A percentile compares a stretch with the other conserved stretches of the same genome.
Conservation (phyloP, 2,888 invertebrate genomes). For the Julus scandinavius region DNA sequence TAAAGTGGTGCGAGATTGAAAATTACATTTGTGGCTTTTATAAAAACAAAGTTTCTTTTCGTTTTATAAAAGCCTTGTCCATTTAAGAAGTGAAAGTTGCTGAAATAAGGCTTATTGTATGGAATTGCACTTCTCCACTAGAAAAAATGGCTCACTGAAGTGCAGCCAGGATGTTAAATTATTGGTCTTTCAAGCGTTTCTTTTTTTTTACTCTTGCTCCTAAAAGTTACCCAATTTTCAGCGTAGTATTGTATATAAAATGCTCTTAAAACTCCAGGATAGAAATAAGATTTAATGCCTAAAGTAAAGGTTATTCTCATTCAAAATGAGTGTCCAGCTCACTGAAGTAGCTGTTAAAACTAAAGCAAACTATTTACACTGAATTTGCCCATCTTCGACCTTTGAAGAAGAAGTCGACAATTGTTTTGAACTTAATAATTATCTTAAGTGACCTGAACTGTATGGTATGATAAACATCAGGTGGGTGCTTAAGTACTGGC, state of each 20-base stretch:
- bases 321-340: background rate
- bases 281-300: slow-evolving; percentile 14
- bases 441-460: background rate
- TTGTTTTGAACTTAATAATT: background rate
- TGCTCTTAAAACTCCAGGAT: background rate
- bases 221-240: slow-evolving; percentile 15
- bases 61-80: slow-evolving; percentile 16
- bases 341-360: background rate
- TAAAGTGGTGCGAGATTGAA: background rate
- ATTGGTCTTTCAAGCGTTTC: background rate
- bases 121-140: background rate
- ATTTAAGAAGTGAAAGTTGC: slow-evolving; percentile 28
- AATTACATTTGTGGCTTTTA: slow-evolving; percentile 22
- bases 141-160: background rate
- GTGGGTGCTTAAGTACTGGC: background rate
- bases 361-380: background rate
- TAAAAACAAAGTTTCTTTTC: background rate
- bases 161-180: slow-evolving; percentile 14
- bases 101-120: background rate
- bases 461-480: background rate
- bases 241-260: slow-evolving; percentile 1
- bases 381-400: background rate
- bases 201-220: background rate
- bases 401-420: background rate
- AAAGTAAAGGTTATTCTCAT: slow-evolving; percentile 15